Conservation (phyloP, 2,113 vertebrate species). For the Silurus asotus region DNA sequence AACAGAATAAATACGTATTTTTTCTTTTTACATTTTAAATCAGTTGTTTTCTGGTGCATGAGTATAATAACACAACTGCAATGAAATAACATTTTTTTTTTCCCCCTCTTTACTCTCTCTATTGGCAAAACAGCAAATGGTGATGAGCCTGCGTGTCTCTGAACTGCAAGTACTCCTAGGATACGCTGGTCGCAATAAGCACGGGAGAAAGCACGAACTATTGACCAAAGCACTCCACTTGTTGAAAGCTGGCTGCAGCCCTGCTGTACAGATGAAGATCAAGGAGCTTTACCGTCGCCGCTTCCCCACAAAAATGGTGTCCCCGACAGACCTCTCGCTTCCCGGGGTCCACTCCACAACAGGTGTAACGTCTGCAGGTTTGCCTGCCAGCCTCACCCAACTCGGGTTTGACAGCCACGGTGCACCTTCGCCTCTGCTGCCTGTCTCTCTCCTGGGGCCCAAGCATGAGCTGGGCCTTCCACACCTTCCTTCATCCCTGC, state of each 20-base stretch:
- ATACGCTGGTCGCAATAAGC: conserved; percentile 98
- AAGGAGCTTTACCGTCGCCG: conserved; percentile 97
- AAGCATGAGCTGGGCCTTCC: conserved; percentile 97
- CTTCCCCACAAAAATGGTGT: conserved; percentile 97
- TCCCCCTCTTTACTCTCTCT: conserved; percentile 42
- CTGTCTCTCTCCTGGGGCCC: conserved; percentile 93
- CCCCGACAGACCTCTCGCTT: conserved; percentile 88
- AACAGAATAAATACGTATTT: no score
- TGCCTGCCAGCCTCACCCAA: conserved; percentile 85
- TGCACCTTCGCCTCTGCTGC: conserved; percentile 88
- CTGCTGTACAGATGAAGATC: conserved; percentile 99
- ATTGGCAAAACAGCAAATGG: conserved; percentile 89
- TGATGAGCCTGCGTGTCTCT: conserved; percentile 99
- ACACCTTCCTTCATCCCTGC: conserved; percentile 90
- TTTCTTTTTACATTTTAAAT: neutral
- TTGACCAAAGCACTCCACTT: conserved; percentile 97
- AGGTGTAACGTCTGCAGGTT: conserved; percentile 61
- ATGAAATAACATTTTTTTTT: neutral
- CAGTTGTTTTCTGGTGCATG: neutral
- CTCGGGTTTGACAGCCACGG: conserved; percentile 89
- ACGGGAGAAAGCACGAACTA: conserved; percentile 99
- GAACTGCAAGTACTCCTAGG: conserved; percentile 98
- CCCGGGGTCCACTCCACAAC: conserved; percentile 84
- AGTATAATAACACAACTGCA: neutral
- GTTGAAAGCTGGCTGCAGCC: conserved; percentile 96